phyloP scores from a whole-genome alignment of 2,797 vertebrate genomes.

The Okamejei kenojei region DNA sequence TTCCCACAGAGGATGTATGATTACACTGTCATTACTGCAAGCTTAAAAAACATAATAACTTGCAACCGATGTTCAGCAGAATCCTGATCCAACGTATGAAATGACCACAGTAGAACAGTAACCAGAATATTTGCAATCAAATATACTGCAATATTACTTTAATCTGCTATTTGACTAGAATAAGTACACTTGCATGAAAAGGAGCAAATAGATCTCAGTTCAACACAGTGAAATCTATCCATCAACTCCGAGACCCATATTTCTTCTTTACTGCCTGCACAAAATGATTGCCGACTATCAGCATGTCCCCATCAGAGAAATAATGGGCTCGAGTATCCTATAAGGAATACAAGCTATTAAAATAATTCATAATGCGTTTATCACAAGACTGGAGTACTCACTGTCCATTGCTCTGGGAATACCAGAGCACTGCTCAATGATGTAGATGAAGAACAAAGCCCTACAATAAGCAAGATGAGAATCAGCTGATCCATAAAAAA shows the following conservation, averaged over 20 bases:
- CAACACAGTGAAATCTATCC: background rate
- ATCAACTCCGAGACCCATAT: background rate
- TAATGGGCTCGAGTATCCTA: conserved; percentile 33
- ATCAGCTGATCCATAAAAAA: conserved; percentile 33
- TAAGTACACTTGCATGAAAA: background rate
- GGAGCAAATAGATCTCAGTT: background rate
- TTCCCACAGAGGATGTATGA: background rate
- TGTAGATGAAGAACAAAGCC: conserved; percentile 35
- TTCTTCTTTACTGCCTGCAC: conserved; percentile 33
- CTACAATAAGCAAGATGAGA: conserved; percentile 34
- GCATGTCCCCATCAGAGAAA: conserved; percentile 32
- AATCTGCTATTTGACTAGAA: background rate
- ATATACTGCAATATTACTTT: background rate
- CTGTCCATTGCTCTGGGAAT: conserved; percentile 36
- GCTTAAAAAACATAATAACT: background rate
- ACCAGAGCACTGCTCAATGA: conserved; percentile 31
- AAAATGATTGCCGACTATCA: conserved; percentile 27
- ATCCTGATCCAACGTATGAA: background rate
- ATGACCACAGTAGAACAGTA: conserved; percentile 11
- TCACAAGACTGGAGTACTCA: conserved; percentile 32
- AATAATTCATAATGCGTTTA: conserved; percentile 38
- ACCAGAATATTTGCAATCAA: background rate
- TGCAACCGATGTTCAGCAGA: conserved; percentile 2
- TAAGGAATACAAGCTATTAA: conserved; percentile 38
- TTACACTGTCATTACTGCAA: background rate